These are phyloP conservation scores for Drosophila melanocephala DNA, from an alignment of 2,888 invertebrate genomes.

Conservation along the genomic window DNA sequence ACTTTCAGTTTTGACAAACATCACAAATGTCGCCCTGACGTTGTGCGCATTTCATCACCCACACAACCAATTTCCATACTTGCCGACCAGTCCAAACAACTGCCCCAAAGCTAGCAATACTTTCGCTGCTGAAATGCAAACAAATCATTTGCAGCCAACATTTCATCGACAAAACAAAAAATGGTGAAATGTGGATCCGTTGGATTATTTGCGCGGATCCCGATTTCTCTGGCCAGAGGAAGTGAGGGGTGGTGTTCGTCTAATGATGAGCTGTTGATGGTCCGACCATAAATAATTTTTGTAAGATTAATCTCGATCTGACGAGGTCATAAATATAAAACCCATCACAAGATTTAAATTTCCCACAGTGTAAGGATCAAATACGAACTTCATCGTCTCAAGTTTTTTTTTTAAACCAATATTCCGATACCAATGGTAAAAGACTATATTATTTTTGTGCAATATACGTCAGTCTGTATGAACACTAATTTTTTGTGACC, in stretches of 20 bases:
- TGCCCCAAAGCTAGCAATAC: slow-evolving; percentile 38
- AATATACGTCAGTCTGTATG: not conserved
- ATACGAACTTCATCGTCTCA: not conserved
- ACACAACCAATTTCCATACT: slow-evolving; percentile 61
- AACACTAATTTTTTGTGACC: not conserved
- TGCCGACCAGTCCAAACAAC: slow-evolving; percentile 44
- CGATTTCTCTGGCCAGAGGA: not conserved
- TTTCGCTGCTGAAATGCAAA: slow-evolving; percentile 43
- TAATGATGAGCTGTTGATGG: slow-evolving; percentile 41
- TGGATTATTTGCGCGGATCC: slow-evolving; percentile 22
- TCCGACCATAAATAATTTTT: slow-evolving; percentile 19
- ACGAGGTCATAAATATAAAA: slow-evolving; percentile 22
- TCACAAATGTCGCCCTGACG: slow-evolving; percentile 67
- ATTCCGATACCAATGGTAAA: not conserved
- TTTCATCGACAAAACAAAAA: slow-evolving; percentile 41
- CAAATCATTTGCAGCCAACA: slow-evolving; percentile 63
- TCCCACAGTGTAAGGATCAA: not conserved
- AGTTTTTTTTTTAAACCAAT: not conserved
- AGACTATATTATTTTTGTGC: not conserved
- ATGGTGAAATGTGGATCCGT: slow-evolving; percentile 5
- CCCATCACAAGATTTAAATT: slow-evolving; percentile 8
- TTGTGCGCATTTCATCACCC: slow-evolving; percentile 56
- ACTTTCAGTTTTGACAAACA: slow-evolving; percentile 79
- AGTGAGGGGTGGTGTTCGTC: not conserved
- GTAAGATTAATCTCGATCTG: slow-evolving; percentile 25